Evolutionary conservation across 2,888 invertebrate species (phyloP), one percentile per base, ranked within the genome.

Genomic region (Trichacis sp.): DNA sequence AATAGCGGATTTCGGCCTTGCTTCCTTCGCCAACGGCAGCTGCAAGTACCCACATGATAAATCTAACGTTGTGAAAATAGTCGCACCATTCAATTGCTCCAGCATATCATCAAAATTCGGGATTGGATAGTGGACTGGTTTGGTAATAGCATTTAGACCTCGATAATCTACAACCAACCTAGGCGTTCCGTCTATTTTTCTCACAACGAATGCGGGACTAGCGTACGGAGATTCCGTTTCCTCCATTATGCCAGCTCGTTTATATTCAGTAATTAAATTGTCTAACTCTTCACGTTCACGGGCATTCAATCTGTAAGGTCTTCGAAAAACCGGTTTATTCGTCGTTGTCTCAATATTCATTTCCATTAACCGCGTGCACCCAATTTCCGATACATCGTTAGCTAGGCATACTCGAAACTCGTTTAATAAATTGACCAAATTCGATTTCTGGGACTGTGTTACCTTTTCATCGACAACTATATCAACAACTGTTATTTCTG

Each of bases 151-250:
- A 62, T 83, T 83, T 2, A 82, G 36, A n/a, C 19, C n/a, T 1
- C 78, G 57, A 24, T 72, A 82, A 62, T 76, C 75, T 1, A 77
- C 43, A 17, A 70, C 69, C 42, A 75, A 50, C 15, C 74, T 40
- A 6, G 62, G 20, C 36, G 71, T 64, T 11, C 69, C 71, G 8
- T 65, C 61, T 48, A 62, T 52, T 59, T 76, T 78, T 3, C 57
- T 36, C 0, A 75, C 73, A 5, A 75, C 17, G 9, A 74, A 58
- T 1, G 67, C 56, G 0, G 72, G 73, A 47, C 68, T 71, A 5
- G 60, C 61, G 45, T 67, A 71, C 2, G 51, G 42, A 0, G 69
- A 64, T 0, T 15, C 12, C 2, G 67, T 69, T 36, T 69, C 69
- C 0, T 38, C 38, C 14, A 64, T 29, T 6, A 67, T 52, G 2